Percentiles rank a stretch among this genome's conserved stretches.
Conservation (phyloP, 2,888 invertebrate genomes). For the Glomeris marginata region DNA sequence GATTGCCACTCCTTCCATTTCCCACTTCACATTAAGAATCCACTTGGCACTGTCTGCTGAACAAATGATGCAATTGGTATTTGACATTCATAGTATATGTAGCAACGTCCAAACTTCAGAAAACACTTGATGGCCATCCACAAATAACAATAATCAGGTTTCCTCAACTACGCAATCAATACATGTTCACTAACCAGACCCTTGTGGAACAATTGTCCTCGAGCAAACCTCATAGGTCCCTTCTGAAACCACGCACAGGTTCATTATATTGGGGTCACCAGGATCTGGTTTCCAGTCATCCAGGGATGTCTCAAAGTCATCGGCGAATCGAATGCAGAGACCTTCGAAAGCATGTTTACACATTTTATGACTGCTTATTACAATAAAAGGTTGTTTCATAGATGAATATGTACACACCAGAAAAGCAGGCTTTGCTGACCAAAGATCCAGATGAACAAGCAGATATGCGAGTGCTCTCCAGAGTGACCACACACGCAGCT, state of each 20-base stretch:
- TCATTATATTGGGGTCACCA: constrained; percentile 61
- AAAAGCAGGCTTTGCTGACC: constrained; percentile 64
- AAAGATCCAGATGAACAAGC: constrained; percentile 93
- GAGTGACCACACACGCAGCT: constrained; percentile 85
- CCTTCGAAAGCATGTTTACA: constrained; percentile 34
- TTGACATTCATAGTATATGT: background rate
- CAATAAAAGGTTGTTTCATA: background rate
- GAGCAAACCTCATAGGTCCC: constrained; percentile 97
- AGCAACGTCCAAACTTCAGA: background rate
- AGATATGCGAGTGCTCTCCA: constrained; percentile 89
- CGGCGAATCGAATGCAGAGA: constrained; percentile 84
- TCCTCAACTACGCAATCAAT: background rate
- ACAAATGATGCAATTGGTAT: background rate
- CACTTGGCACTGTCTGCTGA: constrained; percentile 80
- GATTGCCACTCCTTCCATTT: constrained; percentile 98
- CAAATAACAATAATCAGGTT: background rate
- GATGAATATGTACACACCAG: constrained; percentile 22
- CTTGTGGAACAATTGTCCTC: constrained; percentile 70
- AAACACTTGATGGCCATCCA: background rate
- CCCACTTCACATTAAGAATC: constrained; percentile 95
- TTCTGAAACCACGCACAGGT: constrained; percentile 93
- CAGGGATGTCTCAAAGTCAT: constrained; percentile 89
- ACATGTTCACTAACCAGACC: constrained; percentile 40
- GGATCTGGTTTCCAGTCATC: constrained; percentile 95
- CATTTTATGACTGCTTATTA: background rate